Base-by-base conservation (phyloP, 2,797 vertebrate genomes). In the Sebastes nivosus region DNA sequence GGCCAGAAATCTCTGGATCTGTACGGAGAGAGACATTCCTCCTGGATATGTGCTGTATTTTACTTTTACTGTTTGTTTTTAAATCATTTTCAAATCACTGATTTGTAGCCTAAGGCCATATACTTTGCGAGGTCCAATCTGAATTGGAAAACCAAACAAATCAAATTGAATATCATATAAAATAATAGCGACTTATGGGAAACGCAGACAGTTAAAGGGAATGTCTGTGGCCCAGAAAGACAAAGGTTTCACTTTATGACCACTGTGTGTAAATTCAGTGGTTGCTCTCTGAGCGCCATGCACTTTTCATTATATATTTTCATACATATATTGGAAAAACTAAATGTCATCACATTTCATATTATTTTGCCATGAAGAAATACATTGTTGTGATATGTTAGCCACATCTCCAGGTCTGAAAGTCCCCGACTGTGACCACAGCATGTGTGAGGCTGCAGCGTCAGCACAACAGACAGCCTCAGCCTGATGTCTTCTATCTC, bases 141-240 rank as follows among this genome's bases (percentile, higher is more conserved):
- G 75, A 86, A 72, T 22, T 70, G 67, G 61, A 87, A 88, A 88
- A 83, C 30, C 76, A 86, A 83, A 81, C 77, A 72, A 87, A 84
- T 87, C 66, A 85, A 75, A 87, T 60, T 79, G n/a, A 87, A 85
- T 65, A 76, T 86, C 46, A 30, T 25, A 75, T 75, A 75, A 85
- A 87, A 72, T 64, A 74, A 80, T 67, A 57, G 60, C 38, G 58
- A 65, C 65, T 70, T 79, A 79, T 81, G 77, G 63, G 72, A 88
- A 88, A 72, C 42, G 27, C 57, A 83, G 59, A 61, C 54, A 70
- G 67, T 70, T 65, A 34, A 67, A 52, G 69, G 27, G 34, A 83
- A 75, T 75, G 60, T 67, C 36, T 81, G 58, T 82, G 67, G 25
- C 54, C n/a, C 81, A 69, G 52, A 80, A 42, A 67, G 68, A 67